Evolutionary conservation across 2,113 vertebrate species (phyloP), one percentile per base, ranked within the genome.

Genomic region (Butorides virescens): DNA sequence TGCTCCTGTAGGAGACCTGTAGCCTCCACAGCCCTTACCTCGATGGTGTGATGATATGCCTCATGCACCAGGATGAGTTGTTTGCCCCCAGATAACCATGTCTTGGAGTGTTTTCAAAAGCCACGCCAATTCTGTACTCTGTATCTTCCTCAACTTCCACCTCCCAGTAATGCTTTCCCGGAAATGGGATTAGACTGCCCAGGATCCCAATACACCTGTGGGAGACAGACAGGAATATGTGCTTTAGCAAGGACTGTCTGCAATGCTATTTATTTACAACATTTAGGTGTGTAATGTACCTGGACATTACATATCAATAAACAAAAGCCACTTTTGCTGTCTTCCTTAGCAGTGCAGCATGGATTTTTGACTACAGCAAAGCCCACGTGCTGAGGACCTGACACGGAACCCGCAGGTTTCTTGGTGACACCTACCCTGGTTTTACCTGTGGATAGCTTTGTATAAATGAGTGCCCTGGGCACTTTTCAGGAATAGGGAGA

Each of bases 141-240:
- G 97, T 97, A 10, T 53, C 86, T 62, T 99, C 98, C 1, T 99
- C 98, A 70, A 98, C 98, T 89, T 99, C 98, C 7, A 99, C 98
- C 82, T 99, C 99, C 99, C 99, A 99, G 97, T 99, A 99, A 86
- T 99, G 99, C 79, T 97, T 98, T 29, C 99, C 98, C 85, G 97
- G 97, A 66, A 99, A 98, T 7, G 99, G 98, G 72, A 99, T 99
- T 66, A 99, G 98, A 62, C 98, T 98, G 26, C 99, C 99, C 89
- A 99, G 93, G 66, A 99, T 98, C 1, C 99, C 99, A n/a, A 99
- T 99, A 80, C 99, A 99, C 59, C 99, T 99, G 92, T 56, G 65
- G 55, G 63, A 96, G 76, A 66, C 34, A 92, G 65, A 92, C 15
- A 80, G 70, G 53, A 73, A 15, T 34, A 30, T 6, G 29, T 82